These are phyloP conservation scores for Drosophila lutescens DNA, from an alignment of 2,888 invertebrate genomes.

Conservation along the genomic window DNA sequence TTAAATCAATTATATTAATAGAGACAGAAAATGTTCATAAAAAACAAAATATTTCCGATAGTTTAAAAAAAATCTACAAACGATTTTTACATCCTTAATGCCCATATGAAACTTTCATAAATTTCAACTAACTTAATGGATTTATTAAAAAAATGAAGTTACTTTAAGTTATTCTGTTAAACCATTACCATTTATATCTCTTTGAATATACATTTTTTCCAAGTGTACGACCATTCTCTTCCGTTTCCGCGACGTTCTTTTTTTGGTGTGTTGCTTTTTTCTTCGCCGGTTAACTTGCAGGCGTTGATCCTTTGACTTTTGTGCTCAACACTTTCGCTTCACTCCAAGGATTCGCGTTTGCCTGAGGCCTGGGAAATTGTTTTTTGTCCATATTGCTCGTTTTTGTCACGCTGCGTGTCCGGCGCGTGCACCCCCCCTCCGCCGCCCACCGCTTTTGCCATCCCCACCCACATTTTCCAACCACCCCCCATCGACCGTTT, in stretches of 20 bases:
- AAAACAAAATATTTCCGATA: too few species aligned
- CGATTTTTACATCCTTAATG: too few species aligned
- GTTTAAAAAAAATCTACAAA: too few species aligned
- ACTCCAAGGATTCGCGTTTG: conserved; percentile 5
- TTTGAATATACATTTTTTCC: conserved; percentile 9
- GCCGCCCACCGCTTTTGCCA: background rate
- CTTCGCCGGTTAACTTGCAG: conserved; percentile 66
- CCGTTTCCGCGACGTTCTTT: conserved; percentile 18
- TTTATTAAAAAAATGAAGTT: too few species aligned
- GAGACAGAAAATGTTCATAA: too few species aligned
- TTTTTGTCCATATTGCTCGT: conserved; percentile 69
- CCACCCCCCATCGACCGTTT: conserved; percentile 33
- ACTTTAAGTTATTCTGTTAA: too few species aligned
- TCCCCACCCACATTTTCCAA: conserved; percentile 3
- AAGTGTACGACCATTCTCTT: conserved; percentile 10
- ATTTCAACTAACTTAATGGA: too few species aligned
- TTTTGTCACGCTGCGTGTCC: conserved; percentile 60
- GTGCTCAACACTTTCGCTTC: conserved; percentile 79
- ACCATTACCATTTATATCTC: too few species aligned
- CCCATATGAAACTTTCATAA: too few species aligned
- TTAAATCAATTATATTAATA: too few species aligned
- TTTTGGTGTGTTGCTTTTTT: conserved; percentile 22
- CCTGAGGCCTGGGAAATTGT: conserved; percentile 77
- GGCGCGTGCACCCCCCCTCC: conserved; percentile 57
- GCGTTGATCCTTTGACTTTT: conserved; percentile 82